Base-by-base conservation (phyloP, 2,113 vertebrate genomes). In the Naja naja region DNA sequence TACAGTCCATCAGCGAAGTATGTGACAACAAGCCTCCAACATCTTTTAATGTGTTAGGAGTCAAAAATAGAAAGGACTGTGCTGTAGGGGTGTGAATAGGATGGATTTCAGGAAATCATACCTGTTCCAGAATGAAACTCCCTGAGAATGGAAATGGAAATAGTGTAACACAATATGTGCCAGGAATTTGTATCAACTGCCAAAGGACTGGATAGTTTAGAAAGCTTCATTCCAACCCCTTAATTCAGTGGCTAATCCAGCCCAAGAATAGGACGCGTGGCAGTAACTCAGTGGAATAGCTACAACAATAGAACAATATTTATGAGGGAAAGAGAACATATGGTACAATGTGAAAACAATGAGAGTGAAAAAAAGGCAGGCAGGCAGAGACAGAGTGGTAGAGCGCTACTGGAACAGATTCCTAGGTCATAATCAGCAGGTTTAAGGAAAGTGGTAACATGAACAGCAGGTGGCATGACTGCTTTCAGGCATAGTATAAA, bases 21-120 rank as follows among this genome's bases (percentile, higher is more conserved):
- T 93, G 92, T 0, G 93, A 92, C 96, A 95, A 95, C 92, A 97
- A 93, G 93, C 93, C 94, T 95, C 96, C 96, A 96, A 96, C 95
- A 94, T 94, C 94, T 52, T 95, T 91, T 94, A 87, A 55, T 93
- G 91, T 96, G 96, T 97, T 97, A 96, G 47, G 94, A 94, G 90
- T 16, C 90, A 87, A 53, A 52, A 56, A 56, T 91, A 18, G 96
- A 92, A 64, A 86, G 47, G 87, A 93, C 53, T 53, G 43, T 58
- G 11, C 22, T 94, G 89, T 89, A 81, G 94, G 92, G 47, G 69
- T 91, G 93, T 95, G 93, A 94, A 94, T 95, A 93, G 94, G 95
- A 96, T 86, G 85, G 85, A 27, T 34, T 93, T 94, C 88, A 93
- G 89, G 93, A 94, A 39, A 87, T 8, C 23, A 90, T 60, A 6